These are phyloP conservation scores for Drosophila sordidapex DNA, from an alignment of 2,888 invertebrate genomes.

Conservation along the genomic window DNA sequence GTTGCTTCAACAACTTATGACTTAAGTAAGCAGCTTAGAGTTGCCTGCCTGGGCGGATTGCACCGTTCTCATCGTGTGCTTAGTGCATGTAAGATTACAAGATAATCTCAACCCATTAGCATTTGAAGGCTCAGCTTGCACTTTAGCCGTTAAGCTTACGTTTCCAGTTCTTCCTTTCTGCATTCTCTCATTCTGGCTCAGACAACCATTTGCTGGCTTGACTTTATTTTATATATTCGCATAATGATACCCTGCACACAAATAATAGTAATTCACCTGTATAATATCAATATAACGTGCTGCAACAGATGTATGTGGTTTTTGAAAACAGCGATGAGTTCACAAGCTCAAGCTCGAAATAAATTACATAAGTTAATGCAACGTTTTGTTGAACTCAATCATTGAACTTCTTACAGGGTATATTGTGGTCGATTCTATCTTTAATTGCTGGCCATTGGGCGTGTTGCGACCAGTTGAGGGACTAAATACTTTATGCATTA, in stretches of 20 bases:
- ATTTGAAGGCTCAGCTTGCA: slow-evolving; percentile 38
- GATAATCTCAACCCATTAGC: slow-evolving; percentile 51
- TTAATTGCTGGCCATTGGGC: neutral
- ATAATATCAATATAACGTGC: no score
- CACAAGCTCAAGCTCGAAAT: neutral
- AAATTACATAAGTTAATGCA: neutral
- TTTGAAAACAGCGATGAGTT: neutral
- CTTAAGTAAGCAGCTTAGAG: neutral
- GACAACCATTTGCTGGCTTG: slow-evolving; percentile 27
- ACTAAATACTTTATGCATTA: slow-evolving; percentile 42
- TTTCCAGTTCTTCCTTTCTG: slow-evolving; percentile 6
- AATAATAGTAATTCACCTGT: no score
- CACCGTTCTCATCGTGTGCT: neutral
- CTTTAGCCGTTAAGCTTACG: slow-evolving; percentile 22
- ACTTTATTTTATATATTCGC: slow-evolving; percentile 15
- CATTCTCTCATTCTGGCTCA: slow-evolving; percentile 5
- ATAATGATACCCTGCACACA: slow-evolving; percentile 21
- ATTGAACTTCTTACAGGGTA: slow-evolving; percentile 5
- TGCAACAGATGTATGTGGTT: neutral
- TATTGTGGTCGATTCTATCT: neutral
- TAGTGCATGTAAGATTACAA: slow-evolving; percentile 10
- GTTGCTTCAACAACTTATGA: neutral
- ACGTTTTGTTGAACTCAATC: neutral
- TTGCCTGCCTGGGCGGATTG: neutral
- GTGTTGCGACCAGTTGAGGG: slow-evolving; percentile 10